Evolutionary conservation across 1,140 invertebrate genomes (phyloP), one percentile per base, ranked within the genome.

Genomic region (Trialeurodes vaporariorum): DNA sequence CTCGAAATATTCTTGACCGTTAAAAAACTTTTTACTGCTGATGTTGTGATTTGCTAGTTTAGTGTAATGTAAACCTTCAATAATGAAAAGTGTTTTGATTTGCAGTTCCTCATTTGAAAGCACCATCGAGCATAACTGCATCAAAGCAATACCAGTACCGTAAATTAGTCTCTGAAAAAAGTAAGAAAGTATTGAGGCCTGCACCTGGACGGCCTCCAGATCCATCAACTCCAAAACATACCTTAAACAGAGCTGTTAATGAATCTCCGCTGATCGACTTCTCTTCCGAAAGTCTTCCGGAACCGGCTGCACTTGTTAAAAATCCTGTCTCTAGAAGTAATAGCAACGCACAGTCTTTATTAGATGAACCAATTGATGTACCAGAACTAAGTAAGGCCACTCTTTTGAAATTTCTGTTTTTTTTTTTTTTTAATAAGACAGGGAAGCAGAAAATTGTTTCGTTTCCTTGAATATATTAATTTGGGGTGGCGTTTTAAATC

Each of bases 71-170:
- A n/a, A n/a, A n/a, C n/a, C n/a, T n/a, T n/a, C n/a, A n/a, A n/a
- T n/a, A n/a, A n/a, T n/a, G n/a, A n/a, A n/a, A n/a, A n/a, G n/a
- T n/a, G n/a, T n/a, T n/a, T n/a, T n/a, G n/a, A n/a, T n/a, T n/a
- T n/a, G n/a, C n/a, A n/a, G n/a, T n/a, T n/a, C n/a, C n/a, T n/a
- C 64, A 22, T 25, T 2, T 58, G 22, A 23, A 25, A 24, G 59
- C 65, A 25, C 61, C 61, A 27, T 64, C 65, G 13, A 64, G 61
- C n/a, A 81, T 81, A 64, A 77, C 73, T 25, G 77, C 81, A 24
- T 83, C 79, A 72, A 86, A 85, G 71, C 89, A 92, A 72, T 91
- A 90, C 72, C 85, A 87, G 72, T 91, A 92, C 73, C 86, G 84
- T 61, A 27, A 34, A 27, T 34, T 21, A 22, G 12, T 65, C 34